Evolutionary conservation across 2,888 invertebrate genomes (phyloP).

Genomic region (Andrena camellia): DNA sequence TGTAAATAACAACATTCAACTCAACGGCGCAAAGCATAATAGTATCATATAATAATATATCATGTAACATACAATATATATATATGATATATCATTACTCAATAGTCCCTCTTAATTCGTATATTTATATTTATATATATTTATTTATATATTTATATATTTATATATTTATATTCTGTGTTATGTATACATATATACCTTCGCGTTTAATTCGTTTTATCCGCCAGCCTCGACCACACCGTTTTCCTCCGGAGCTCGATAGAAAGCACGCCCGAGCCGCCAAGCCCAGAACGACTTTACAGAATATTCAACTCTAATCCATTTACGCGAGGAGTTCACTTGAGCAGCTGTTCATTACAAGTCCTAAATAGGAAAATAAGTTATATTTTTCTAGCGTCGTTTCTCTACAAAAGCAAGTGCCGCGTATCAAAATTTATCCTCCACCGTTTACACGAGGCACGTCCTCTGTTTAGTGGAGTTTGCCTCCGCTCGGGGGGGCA

Average conservation of each 20-base stretch:
- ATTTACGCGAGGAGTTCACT: conserved; percentile 1
- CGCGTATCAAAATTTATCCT: conserved; percentile 20
- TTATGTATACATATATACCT: conserved; percentile 80
- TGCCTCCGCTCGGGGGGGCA: conserved; percentile 2
- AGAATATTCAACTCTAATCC: neutral
- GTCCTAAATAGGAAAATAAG: conserved; percentile 22
- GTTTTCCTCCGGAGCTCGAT: conserved; percentile 20
- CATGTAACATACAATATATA: conserved; percentile 83
- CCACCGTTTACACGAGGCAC: neutral
- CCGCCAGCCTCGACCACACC: conserved; percentile 69
- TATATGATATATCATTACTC: conserved; percentile 75
- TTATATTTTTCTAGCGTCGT: conserved; percentile 6
- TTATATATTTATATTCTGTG: conserved; percentile 73
- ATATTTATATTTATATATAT: conserved; percentile 55
- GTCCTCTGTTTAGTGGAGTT: neutral
- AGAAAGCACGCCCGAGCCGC: neutral
- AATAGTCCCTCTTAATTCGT: conserved; percentile 76
- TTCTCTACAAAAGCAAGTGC: conserved; percentile 7
- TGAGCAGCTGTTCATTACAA: conserved; percentile 4
- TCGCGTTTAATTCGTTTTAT: conserved; percentile 75
- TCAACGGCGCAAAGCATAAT: conserved; percentile 84
- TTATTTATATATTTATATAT: conserved; percentile 69
- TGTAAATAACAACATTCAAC: conserved; percentile 83
- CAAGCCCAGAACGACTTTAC: neutral
- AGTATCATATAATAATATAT: conserved; percentile 78